A percentile compares a stretch with the other conserved stretches of the same genome.
phyloP scores from a whole-genome alignment of 2,113 vertebrate genomes.

The Glareola pratincola region DNA sequence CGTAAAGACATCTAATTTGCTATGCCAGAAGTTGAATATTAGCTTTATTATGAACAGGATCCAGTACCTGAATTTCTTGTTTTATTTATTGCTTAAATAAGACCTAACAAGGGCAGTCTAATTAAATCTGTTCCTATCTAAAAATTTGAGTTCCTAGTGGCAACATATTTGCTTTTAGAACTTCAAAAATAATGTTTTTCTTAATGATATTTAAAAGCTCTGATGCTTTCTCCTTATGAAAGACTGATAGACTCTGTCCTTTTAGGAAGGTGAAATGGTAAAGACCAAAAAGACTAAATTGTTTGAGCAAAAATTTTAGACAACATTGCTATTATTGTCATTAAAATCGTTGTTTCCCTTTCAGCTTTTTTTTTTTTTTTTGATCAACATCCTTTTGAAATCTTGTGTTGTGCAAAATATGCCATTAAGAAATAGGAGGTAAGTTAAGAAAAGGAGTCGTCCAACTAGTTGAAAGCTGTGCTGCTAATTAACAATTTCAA shows the following conservation, averaged over 20 bases:
- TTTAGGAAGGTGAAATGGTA: neutral
- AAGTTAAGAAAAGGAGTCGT: neutral
- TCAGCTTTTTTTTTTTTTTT: neutral
- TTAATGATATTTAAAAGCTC: neutral
- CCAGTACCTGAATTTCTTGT: neutral
- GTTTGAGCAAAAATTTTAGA: neutral
- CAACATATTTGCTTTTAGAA: neutral
- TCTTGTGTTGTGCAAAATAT: neutral
- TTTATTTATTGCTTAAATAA: neutral
- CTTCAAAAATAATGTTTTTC: neutral
- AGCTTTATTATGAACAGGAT: neutral
- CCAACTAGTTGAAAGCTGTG: neutral
- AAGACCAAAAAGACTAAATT: neutral
- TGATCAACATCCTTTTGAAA: neutral
- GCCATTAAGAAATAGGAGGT: neutral
- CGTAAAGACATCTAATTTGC: neutral
- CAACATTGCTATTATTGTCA: neutral
- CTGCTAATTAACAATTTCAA: neutral
- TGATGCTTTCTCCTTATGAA: neutral
- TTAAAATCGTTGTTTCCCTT: neutral
- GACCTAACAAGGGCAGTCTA: neutral
- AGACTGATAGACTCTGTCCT: rapidly evolving
- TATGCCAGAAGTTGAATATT: neutral
- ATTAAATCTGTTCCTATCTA: neutral
- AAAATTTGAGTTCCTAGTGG: neutral